A percentile compares a stretch with the other conserved stretches of the same genome.
phyloP scores from a whole-genome alignment of 2,888 invertebrate species.

The Lagria hirta region DNA sequence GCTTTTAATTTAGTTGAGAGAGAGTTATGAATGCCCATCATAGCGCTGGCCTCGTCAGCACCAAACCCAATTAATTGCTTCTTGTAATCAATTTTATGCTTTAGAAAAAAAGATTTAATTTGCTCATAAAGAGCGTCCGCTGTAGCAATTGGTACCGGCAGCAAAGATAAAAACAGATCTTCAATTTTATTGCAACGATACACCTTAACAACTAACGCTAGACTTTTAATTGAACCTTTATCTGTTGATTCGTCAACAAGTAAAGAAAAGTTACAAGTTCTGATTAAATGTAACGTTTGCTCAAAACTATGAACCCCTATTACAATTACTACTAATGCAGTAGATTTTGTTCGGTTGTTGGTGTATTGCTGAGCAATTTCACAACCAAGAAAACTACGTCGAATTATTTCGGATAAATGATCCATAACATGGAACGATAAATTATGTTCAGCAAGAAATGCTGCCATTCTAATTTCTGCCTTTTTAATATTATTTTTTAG shows the following conservation, averaged over 20 bases:
- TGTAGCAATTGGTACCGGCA: conserved; percentile 31
- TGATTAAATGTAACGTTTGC: conserved; percentile 11
- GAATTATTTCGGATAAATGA: conserved; percentile 26
- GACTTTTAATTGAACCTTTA: conserved; percentile 33
- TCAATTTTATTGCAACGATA: neutral
- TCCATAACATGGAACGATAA: conserved; percentile 23
- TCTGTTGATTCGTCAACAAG: conserved; percentile 39
- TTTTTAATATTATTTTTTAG: too few relatives aligned
- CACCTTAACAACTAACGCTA: conserved; percentile 33
- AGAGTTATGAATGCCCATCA: conserved; percentile 43
- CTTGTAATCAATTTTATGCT: conserved; percentile 38
- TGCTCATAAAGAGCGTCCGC: conserved; percentile 30
- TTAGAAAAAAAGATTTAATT: conserved; percentile 30
- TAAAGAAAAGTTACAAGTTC: conserved; percentile 26
- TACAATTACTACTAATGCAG: too few relatives aligned
- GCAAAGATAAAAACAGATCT: conserved; percentile 31
- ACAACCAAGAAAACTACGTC: too few relatives aligned
- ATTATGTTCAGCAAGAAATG: conserved; percentile 30
- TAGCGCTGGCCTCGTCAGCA: conserved; percentile 47
- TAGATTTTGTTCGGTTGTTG: neutral
- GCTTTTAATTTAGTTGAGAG: conserved; percentile 38
- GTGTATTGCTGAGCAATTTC: too few relatives aligned
- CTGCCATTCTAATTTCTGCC: too few relatives aligned
- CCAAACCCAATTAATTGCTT: conserved; percentile 45
- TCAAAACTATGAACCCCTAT: conserved; percentile 19